Evolutionary conservation across 2,888 invertebrate species (phyloP).

Genomic region (Autographa gamma): DNA sequence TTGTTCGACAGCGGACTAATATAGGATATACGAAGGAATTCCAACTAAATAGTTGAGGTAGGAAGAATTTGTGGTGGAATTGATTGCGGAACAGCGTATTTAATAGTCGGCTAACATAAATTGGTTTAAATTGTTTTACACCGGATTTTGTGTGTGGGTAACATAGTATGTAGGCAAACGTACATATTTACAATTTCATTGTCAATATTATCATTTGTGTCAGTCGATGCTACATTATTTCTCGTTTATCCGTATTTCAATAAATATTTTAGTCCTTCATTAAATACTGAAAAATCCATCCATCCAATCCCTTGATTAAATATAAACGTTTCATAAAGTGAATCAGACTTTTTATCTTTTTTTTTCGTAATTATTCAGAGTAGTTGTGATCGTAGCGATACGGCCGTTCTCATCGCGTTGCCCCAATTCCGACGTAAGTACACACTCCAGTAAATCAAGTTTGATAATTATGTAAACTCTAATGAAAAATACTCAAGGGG

Average conservation of each 20-base stretch:
- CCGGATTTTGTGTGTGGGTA: no score
- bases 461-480: conserved; percentile 57
- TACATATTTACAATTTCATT: background rate
- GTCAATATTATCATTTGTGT: background rate
- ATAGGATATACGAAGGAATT: conserved; percentile 31
- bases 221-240: background rate
- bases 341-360: conserved; percentile 10
- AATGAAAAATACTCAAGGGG: conserved; percentile 46
- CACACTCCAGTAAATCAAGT: conserved; percentile 48
- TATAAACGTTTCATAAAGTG: conserved; percentile 19
- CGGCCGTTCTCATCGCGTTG: conserved; percentile 15
- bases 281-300: background rate
- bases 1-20: conserved; percentile 41
- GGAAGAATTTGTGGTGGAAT: conserved; percentile 10
- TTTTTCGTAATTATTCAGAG: conserved; percentile 30
- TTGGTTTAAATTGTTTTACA: background rate
- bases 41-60: conserved; percentile 34
- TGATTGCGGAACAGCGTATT: background rate
- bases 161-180: background rate
- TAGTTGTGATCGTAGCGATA: conserved; percentile 41
- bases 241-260: background rate
- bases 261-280: no score
- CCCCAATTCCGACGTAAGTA: conserved; percentile 38
- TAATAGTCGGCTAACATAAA: background rate
- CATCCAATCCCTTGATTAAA: no score